Evolutionary conservation across 1,140 invertebrate genomes (phyloP), one percentile per base, ranked within the genome.

Genomic region (Papilio helenus): DNA sequence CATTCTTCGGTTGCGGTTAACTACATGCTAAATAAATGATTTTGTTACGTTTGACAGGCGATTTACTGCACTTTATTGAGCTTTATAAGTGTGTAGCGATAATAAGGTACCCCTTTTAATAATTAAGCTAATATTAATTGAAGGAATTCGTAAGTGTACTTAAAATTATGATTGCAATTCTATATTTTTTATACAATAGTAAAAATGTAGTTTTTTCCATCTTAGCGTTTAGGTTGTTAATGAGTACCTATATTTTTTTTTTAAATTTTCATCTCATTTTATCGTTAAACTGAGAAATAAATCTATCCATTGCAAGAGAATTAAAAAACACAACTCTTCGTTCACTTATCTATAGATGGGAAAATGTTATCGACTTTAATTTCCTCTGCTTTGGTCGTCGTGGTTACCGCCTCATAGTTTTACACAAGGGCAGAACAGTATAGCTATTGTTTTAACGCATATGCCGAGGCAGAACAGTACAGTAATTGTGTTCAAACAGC

Each of bases 351-450:
- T 55, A 72, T 29, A 71, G 72, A 51, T 68, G 77, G 44, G 77
- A 81, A 84, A 84, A 82, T 82, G 82, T 82, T 82, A 84, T 82
- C 81, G 77, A 79, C 80, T 84, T 84, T 84, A 84, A 84, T 84
- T 84, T 84, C 81, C 83, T 82, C 79, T 77, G 79, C 73, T 78
- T 80, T 29, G 61, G 61, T 16, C 58, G 58, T 26, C 23, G 61
- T 26, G 61, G 61, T 65, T 61, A n/a, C 61, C 34, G 51, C 4
- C 26, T 65, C 61, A 1, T 55, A 18, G 3, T n/a, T n/a, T 55
- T 7, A 55, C 18, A 55, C 51, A n/a, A 55, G 51, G n/a, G 51
- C 12, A 55, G n/a, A 20, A 18, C 51, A 55, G n/a, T 55, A 55
- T 16, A 14, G 44, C 44, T 46, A 46, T 46, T 46, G 44, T 46